Conservation (phyloP, 2,797 vertebrate species). For the Gallinago solitaria region DNA sequence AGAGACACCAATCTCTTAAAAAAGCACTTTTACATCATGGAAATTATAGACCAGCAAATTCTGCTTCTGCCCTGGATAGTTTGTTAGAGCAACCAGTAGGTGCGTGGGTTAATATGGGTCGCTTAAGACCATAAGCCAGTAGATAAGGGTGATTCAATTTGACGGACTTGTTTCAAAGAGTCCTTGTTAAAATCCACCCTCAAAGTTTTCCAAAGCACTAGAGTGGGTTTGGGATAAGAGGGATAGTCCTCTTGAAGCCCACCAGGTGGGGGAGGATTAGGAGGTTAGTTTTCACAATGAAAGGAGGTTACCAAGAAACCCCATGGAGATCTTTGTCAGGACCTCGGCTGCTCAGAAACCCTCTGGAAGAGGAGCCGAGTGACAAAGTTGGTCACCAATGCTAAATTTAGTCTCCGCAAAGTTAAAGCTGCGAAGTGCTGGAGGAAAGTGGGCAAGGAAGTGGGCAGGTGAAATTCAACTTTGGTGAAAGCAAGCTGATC, state of each 20-base stretch:
- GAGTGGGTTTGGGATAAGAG: not conserved
- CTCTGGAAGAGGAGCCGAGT: not conserved
- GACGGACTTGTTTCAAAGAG: not conserved
- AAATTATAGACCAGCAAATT: not conserved
- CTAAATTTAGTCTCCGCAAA: conserved; percentile 42
- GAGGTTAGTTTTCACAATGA: not conserved
- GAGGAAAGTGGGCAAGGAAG: conserved; percentile 28
- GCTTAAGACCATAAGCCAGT: not conserved
- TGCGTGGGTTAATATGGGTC: not conserved
- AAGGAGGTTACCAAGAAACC: conserved; percentile 36
- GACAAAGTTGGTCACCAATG: conserved; percentile 33
- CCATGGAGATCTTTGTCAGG: not conserved
- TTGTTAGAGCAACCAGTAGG: not conserved
- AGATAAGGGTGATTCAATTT: not conserved
- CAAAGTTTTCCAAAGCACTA: not conserved
- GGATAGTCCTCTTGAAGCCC: not conserved
- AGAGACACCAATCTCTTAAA: not conserved
- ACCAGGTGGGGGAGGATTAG: not conserved
- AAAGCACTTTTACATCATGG: not conserved
- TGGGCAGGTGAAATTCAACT: conserved; percentile 57
- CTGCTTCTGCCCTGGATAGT: not conserved
- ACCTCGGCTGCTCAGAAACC: not conserved
- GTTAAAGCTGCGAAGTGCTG: conserved; percentile 30
- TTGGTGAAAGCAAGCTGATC: conserved; percentile 5
- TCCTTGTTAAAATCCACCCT: not conserved